These are phyloP conservation scores for Microplitis demolitor DNA, from an alignment of 1,140 invertebrate species.

Conservation along the genomic window DNA sequence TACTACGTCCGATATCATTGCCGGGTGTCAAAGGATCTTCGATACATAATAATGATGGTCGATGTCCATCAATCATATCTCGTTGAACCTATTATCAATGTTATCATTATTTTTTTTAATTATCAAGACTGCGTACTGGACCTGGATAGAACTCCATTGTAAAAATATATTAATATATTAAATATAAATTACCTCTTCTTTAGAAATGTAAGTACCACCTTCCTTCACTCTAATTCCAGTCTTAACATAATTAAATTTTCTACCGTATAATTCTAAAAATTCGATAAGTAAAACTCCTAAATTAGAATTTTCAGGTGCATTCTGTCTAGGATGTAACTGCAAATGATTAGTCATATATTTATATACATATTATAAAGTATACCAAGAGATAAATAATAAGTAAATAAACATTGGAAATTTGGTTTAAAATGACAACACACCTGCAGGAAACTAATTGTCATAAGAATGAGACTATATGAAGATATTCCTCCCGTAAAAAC, in stretches of 20 bases:
- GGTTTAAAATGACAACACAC: slow-evolving; percentile 53
- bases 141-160: too few species aligned
- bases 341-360: slow-evolving; percentile 40
- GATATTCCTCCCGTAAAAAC: slow-evolving; percentile 99
- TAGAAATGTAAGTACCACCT: slow-evolving; percentile 92
- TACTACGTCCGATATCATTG: slow-evolving; percentile 96
- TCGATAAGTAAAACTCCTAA: slow-evolving; percentile 94
- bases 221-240: slow-evolving; percentile 94
- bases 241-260: slow-evolving; percentile 95
- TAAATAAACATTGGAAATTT: background rate
- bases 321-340: slow-evolving; percentile 75
- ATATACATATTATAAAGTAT: slow-evolving; percentile 10
- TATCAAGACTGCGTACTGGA: background rate
- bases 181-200: slow-evolving; percentile 76
- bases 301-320: slow-evolving; percentile 73
- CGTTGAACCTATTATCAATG: slow-evolving; percentile 67
- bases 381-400: slow-evolving; percentile 1
- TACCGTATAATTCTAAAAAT: slow-evolving; percentile 97
- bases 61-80: slow-evolving; percentile 91
- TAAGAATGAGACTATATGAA: slow-evolving; percentile 97
- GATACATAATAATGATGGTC: slow-evolving; percentile 92
- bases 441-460: slow-evolving; percentile 98
- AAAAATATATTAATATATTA: background rate
- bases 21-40: slow-evolving; percentile 95
- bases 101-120: background rate